A percentile compares a stretch with the other conserved stretches of the same genome.
These are phyloP conservation scores for Mastomys natalensis DNA, from an alignment of 2,113 vertebrate genomes.

Conservation along the genomic window DNA sequence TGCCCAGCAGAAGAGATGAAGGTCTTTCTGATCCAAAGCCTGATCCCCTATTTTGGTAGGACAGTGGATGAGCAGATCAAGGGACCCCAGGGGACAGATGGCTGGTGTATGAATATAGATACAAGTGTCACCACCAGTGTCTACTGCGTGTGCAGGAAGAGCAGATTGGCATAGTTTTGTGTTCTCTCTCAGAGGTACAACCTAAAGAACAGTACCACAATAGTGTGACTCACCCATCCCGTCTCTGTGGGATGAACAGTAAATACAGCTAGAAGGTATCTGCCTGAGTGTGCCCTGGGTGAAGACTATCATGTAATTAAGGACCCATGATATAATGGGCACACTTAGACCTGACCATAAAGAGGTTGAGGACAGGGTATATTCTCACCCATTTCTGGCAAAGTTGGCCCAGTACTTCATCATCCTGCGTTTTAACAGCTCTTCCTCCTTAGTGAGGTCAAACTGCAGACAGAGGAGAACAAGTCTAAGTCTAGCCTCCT, in stretches of 20 bases:
- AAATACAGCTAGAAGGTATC: neutral
- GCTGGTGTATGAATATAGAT: neutral
- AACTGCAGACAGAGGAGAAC: slow-evolving; percentile 79
- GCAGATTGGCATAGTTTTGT: neutral
- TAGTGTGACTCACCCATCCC: too few species aligned
- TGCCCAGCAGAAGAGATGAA: neutral
- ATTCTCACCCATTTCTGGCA: slow-evolving; percentile 72
- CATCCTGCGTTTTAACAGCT: neutral
- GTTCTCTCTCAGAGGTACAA: neutral
- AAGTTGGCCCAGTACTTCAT: neutral
- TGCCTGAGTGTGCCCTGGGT: neutral
- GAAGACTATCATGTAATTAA: neutral
- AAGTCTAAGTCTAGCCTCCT: too few species aligned
- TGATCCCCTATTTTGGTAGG: neutral
- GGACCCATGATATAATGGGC: neutral
- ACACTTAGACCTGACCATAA: neutral
- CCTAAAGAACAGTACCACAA: neutral
- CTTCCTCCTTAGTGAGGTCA: neutral
- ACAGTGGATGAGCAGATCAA: neutral
- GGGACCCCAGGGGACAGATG: neutral
- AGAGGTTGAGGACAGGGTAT: neutral
- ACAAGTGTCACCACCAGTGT: neutral
- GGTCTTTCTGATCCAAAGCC: neutral
- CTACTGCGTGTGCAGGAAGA: neutral
- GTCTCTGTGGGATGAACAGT: neutral